phyloP scores from a whole-genome alignment of 2,888 invertebrate genomes.

The Heteromyza rotundicornis region DNA sequence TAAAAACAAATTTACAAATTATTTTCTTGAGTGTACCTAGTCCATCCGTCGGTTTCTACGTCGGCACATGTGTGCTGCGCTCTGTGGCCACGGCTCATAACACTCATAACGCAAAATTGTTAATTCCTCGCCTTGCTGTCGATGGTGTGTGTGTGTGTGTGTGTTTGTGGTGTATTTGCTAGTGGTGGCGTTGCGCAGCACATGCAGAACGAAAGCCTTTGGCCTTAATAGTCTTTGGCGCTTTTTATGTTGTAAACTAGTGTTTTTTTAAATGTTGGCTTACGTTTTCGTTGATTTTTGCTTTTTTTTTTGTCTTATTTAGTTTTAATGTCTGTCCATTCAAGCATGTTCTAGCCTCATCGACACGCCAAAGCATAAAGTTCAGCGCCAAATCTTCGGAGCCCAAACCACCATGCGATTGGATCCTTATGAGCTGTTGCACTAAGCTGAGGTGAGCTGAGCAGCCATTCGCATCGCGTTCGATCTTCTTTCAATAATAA shows the following conservation, averaged over 20 bases:
- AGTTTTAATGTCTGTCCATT: background rate
- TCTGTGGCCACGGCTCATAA: background rate
- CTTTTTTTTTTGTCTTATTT: background rate
- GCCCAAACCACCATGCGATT: too few species aligned
- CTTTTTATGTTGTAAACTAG: background rate
- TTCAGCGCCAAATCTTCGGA: background rate
- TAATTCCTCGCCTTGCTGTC: background rate
- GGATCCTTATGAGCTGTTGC: background rate
- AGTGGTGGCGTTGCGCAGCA: too few species aligned
- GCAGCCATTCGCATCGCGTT: slow-evolving; percentile 3
- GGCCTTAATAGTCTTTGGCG: slow-evolving; percentile 21
- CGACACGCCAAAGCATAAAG: slow-evolving; percentile 1
- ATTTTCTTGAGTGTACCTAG: too few species aligned
- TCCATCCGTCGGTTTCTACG: too few species aligned
- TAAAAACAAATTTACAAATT: too few species aligned
- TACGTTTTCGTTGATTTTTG: background rate
- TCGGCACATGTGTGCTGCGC: background rate
- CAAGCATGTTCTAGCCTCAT: background rate
- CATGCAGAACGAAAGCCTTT: slow-evolving; percentile 26
- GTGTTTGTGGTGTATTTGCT: too few species aligned
- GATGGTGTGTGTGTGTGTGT: background rate
- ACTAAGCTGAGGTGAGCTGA: background rate
- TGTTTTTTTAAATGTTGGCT: background rate
- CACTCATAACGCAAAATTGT: background rate
- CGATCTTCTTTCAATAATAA: slow-evolving; percentile 33